A percentile compares a stretch with the other conserved stretches of the same genome.
phyloP scores from a whole-genome alignment of 2,113 vertebrate species.

The Embiotoca jacksoni region DNA sequence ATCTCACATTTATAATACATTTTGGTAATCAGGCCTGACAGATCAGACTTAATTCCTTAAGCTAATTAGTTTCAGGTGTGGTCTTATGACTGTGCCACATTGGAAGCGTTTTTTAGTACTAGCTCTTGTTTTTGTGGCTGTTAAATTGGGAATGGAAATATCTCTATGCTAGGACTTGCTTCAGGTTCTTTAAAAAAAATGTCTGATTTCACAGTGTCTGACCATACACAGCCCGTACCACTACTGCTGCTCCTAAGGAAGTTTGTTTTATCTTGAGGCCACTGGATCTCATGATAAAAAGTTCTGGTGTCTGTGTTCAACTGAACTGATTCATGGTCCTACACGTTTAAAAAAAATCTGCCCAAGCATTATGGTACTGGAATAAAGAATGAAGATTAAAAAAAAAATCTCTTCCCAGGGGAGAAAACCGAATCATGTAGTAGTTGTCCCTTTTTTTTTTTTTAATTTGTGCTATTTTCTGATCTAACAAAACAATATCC shows the following conservation, averaged over 20 bases:
- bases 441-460: slow-evolving; percentile 5
- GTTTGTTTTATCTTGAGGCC: slow-evolving; percentile 15
- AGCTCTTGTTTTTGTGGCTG: background rate
- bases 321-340: slow-evolving; percentile 10
- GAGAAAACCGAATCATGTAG: background rate
- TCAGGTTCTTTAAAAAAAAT: slow-evolving; percentile 24
- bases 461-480: background rate
- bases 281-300: slow-evolving; percentile 25
- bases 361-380: background rate
- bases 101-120: background rate
- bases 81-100: background rate
- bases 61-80: no score
- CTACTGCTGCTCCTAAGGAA: slow-evolving; percentile 11
- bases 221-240: slow-evolving; percentile 4
- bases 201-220: slow-evolving; percentile 39
- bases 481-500: slow-evolving; percentile 12
- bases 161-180: slow-evolving; percentile 9
- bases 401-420: background rate
- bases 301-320: slow-evolving; percentile 15
- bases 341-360: background rate
- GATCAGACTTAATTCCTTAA: background rate
- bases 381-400: background rate
- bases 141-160: slow-evolving; percentile 7
- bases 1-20: no score
- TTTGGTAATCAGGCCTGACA: no score